These are phyloP conservation scores for Lepus americanus DNA, from an alignment of 2,113 vertebrate genomes.

Conservation along the genomic window DNA sequence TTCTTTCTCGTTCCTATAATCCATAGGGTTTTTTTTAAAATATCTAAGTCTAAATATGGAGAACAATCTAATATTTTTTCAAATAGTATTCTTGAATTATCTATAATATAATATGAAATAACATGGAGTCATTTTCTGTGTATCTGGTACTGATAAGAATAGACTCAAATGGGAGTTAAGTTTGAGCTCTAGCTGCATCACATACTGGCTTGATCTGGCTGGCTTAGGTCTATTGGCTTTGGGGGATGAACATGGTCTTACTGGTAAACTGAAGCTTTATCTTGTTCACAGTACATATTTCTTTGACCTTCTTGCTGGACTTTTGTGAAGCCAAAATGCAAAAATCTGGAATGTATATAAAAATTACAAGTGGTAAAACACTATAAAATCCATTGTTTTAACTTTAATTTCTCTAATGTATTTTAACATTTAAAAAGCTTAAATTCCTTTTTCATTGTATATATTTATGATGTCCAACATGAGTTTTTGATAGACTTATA, in stretches of 20 bases:
- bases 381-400: neutral
- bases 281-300: neutral
- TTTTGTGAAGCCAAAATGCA: neutral
- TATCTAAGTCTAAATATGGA: neutral
- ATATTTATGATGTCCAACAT: neutral
- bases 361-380: conserved; percentile 5
- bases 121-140: neutral
- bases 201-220: neutral
- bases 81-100: neutral
- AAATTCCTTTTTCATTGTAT: neutral
- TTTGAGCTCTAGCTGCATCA: neutral
- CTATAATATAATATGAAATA: conserved; percentile 30
- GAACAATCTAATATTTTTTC: neutral
- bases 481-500: too few relatives aligned
- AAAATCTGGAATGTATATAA: neutral
- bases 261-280: conserved; percentile 3
- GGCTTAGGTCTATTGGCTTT: conserved; percentile 28
- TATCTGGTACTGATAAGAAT: conserved; percentile 6
- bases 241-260: neutral
- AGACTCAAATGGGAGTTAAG: conserved; percentile 4
- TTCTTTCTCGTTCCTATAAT: neutral
- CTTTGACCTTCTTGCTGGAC: neutral
- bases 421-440: neutral
- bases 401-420: neutral
- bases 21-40: neutral